phyloP scores from a whole-genome alignment of 2,888 invertebrate species.

The Alentia gelatinosa region DNA sequence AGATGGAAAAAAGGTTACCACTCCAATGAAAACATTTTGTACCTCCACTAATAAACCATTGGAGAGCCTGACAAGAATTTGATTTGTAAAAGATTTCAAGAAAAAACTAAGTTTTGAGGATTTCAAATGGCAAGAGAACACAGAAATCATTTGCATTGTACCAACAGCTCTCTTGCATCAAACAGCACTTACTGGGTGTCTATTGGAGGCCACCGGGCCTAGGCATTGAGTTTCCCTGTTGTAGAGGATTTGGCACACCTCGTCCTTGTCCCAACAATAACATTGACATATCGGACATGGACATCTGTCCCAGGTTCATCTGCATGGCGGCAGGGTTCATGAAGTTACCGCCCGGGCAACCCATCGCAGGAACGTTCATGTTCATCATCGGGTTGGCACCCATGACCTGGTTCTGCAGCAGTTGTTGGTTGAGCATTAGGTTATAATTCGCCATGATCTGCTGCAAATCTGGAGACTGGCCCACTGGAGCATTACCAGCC shows the following conservation, averaged over 20 bases:
- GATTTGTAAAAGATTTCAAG: too few species aligned
- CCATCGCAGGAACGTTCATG: neutral
- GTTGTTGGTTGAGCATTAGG: neutral
- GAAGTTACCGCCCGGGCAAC: neutral
- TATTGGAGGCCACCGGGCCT: neutral
- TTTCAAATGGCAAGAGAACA: too few species aligned
- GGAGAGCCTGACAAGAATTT: too few species aligned
- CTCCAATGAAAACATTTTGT: too few species aligned
- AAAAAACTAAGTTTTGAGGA: too few species aligned
- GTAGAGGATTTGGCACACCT: neutral
- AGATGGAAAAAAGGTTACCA: too few species aligned
- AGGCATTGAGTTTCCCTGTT: neutral
- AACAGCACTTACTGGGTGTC: too few species aligned
- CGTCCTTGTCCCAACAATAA: neutral
- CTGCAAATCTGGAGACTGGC: neutral
- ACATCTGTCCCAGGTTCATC: neutral
- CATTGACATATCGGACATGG: slow-evolving; percentile 4
- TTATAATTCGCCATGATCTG: neutral
- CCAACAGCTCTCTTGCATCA: too few species aligned
- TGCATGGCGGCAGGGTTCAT: neutral
- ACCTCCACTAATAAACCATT: too few species aligned
- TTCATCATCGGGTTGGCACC: neutral
- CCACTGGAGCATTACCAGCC: neutral
- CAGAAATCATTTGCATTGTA: too few species aligned
- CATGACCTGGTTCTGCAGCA: neutral